These are phyloP conservation scores for Monarcha castaneiventris DNA, from an alignment of 2,113 vertebrate genomes.

Conservation along the genomic window DNA sequence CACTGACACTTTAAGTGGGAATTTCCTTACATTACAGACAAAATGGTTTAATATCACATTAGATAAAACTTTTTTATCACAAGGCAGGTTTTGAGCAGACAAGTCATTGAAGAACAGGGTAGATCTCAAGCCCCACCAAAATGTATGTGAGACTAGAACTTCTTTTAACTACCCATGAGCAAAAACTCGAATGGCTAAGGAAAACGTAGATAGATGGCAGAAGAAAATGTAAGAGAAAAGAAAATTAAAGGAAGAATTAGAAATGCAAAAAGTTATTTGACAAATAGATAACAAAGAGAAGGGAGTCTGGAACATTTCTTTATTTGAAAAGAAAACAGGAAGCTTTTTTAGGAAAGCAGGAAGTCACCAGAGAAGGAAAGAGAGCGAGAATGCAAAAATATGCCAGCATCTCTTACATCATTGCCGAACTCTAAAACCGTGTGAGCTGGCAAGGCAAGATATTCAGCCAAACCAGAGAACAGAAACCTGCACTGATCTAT, in stretches of 20 bases:
- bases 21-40: background rate
- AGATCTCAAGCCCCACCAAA: background rate
- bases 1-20: background rate
- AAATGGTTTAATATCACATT: background rate
- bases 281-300: background rate
- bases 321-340: background rate
- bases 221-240: background rate
- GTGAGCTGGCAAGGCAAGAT: background rate
- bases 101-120: background rate
- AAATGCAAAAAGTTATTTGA: background rate
- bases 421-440: background rate
- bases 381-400: background rate
- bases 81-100: background rate
- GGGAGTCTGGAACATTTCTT: background rate
- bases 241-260: background rate
- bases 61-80: background rate
- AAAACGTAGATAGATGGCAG: background rate
- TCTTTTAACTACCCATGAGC: background rate
- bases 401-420: background rate
- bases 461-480: background rate
- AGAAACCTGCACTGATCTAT: background rate
- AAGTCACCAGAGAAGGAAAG: background rate
- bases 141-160: background rate
- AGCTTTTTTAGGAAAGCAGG: background rate
- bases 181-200: background rate